These are phyloP conservation scores for Tapirus terrestris DNA, from an alignment of 2,113 vertebrate species.

Conservation along the genomic window DNA sequence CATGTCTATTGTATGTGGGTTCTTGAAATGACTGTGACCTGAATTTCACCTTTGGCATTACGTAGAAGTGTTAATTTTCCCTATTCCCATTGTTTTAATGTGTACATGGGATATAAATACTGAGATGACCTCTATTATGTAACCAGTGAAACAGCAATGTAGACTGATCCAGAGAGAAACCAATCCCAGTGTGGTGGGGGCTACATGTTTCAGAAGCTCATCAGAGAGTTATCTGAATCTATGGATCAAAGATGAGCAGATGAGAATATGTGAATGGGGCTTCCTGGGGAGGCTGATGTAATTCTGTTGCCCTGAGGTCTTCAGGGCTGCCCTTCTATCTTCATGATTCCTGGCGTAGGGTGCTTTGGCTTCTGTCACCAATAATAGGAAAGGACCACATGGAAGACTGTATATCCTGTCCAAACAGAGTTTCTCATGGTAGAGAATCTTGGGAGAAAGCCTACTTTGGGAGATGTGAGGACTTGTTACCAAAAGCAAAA, in stretches of 20 bases:
- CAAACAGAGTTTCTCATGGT: not conserved
- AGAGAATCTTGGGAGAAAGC: not conserved
- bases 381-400: not conserved
- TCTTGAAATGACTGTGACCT: slow-evolving; percentile 31
- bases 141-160: not conserved
- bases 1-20: not conserved
- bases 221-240: not conserved
- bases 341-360: not conserved
- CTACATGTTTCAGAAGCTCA: not conserved
- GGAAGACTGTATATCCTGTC: not conserved
- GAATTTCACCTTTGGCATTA: slow-evolving; percentile 61
- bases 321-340: not conserved
- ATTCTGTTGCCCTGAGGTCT: not conserved
- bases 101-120: not conserved
- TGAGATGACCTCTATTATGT: not conserved
- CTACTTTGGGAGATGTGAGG: not conserved
- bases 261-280: not conserved
- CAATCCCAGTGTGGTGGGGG: too few relatives aligned
- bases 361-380: not conserved
- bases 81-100: not conserved
- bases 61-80: slow-evolving; percentile 9
- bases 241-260: not conserved
- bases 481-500: not conserved
- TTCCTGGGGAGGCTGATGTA: not conserved
- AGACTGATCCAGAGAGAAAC: not conserved